Base-by-base conservation (phyloP, 2,113 vertebrate genomes). In the Stigmatopora argus region DNA sequence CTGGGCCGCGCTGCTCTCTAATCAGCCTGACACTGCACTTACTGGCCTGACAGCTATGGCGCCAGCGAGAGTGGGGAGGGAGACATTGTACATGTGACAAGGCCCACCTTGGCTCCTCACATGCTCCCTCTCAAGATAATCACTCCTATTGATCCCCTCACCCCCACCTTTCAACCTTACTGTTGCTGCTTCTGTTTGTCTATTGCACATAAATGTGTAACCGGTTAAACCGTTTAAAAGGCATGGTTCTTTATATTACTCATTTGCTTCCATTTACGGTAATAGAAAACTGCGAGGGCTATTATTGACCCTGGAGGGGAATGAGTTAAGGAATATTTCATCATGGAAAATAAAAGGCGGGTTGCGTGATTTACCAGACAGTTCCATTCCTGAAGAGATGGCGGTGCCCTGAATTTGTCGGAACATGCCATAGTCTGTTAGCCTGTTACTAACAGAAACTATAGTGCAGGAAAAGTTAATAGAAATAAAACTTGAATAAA, bases 1-100 rank as follows among this genome's bases (percentile, higher is more conserved):
- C 84, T 82, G 80, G 80, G 79, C 81, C 62, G 35, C 45, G 56
- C 74, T 71, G 72, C 84, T 74, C 85, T 85, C 83, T 86, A 87
- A 87, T 87, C 86, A 85, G 80, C 84, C 78, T 78, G 78, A 84
- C 80, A 77, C 71, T 69, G 78, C 80, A 81, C 81, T 89, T 77
- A 86, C 79, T 73, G 72, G 78, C 64, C 84, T 87, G 87, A 90
- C 89, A 90, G 84, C 85, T 72, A 77, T 74, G 83, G 78, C 84
- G 73, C 83, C 78, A 77, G 72, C 49, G 71, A 72, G 66, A 64
- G 73, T 26, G 67, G 57, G 35, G 62, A 60, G 62, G 35, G 65
- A 60, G 67, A 78, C 65, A 67, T 48, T 53, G 73, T 70, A 78
- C 81, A 85, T 60, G 74, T 84, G 82, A 88, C 81, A 57, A 71